phyloP scores from a whole-genome alignment of 2,113 vertebrate genomes.

The Brienomyrus brachyistius region DNA sequence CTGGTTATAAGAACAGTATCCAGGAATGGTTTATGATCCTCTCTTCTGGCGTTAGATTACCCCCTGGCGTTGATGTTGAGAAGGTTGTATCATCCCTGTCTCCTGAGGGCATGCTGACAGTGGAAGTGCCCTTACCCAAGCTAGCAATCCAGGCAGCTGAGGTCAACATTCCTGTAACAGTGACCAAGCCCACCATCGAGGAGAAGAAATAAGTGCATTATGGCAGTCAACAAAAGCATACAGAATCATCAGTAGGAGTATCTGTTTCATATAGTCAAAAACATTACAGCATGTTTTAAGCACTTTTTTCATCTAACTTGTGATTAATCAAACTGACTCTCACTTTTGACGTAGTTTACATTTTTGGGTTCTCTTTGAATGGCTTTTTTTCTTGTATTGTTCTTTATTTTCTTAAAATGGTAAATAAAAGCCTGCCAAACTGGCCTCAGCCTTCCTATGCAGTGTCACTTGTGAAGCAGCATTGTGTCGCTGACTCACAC shows the following conservation, averaged over 20 bases:
- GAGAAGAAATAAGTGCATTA: constrained; percentile 29
- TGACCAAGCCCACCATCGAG: constrained; percentile 55
- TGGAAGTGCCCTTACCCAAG: constrained; percentile 65
- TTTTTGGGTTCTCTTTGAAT: background rate
- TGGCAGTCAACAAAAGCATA: background rate
- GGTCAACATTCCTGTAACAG: constrained; percentile 64
- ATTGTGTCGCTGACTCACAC: background rate
- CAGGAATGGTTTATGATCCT: background rate
- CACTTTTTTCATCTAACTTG: background rate
- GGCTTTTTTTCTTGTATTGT: background rate
- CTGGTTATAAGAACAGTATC: background rate
- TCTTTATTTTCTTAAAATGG: background rate
- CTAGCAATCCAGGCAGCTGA: constrained; percentile 60
- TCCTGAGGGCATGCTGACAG: constrained; percentile 65
- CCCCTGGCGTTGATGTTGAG: constrained; percentile 55
- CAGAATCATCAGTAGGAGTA: background rate
- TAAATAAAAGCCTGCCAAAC: background rate
- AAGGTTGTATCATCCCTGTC: constrained; percentile 66
- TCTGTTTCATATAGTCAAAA: background rate
- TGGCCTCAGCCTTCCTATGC: background rate
- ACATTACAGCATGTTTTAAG: background rate
- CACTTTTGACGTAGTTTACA: background rate
- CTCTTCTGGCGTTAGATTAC: constrained; percentile 47
- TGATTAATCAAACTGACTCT: background rate
- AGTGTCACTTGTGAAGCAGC: background rate